Evolutionary conservation across 1,140 invertebrate genomes (phyloP).

Genomic region (Tetramorium parvispinum): DNA sequence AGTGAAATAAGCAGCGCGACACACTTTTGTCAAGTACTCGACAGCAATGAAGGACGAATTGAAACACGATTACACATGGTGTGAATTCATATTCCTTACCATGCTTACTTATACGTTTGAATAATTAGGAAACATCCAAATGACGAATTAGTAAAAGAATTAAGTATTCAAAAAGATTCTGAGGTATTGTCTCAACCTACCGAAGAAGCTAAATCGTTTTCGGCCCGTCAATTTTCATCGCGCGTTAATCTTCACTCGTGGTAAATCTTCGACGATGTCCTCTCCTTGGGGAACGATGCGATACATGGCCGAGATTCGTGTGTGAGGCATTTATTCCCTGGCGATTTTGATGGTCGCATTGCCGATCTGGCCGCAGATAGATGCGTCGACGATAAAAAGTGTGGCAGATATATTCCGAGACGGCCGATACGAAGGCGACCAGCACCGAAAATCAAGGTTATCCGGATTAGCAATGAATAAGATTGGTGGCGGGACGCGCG

Average conservation of each 20-base stretch:
- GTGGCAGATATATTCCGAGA: conserved; percentile 60
- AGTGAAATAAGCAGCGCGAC: conserved; percentile 61
- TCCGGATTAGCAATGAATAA: conserved; percentile 68
- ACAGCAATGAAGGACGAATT: conserved; percentile 32
- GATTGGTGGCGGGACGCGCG: conserved; percentile 26
- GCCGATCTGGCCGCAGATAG: conserved; percentile 41
- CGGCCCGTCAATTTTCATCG: neutral
- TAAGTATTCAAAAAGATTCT: neutral
- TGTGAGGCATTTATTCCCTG: conserved; percentile 43
- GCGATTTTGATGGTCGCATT: conserved; percentile 5
- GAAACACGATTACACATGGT: neutral
- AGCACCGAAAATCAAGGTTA: conserved; percentile 71
- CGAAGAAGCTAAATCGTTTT: neutral
- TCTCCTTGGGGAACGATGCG: neutral
- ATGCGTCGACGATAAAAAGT: conserved; percentile 62
- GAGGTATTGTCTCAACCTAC: neutral
- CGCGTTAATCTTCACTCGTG: neutral
- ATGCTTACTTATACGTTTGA: neutral
- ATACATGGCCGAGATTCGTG: neutral
- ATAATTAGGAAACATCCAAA: neutral
- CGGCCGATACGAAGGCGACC: conserved; percentile 44
- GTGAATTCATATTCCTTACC: neutral
- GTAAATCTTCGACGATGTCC: neutral
- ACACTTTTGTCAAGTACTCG: conserved; percentile 61
- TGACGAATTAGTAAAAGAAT: neutral